Percentiles rank a stretch among this genome's conserved stretches.
phyloP scores from a whole-genome alignment of 2,113 vertebrate species.

The Rhipidura dahli region DNA sequence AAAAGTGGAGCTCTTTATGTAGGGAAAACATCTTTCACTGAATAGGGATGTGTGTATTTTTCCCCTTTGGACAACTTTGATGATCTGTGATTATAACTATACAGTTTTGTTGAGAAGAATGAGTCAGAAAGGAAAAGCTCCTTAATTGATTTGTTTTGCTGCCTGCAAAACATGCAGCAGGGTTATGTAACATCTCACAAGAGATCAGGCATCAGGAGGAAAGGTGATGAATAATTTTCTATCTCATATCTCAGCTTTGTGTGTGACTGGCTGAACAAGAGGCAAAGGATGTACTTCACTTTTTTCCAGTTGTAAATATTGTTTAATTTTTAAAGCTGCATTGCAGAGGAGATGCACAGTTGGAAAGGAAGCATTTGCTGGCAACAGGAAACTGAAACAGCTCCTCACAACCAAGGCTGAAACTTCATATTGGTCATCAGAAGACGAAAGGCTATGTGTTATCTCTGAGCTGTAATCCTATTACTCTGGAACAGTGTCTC shows the following conservation, averaged over 20 bases:
- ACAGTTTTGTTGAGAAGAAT: not conserved
- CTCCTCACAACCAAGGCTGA: not conserved
- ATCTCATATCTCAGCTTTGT: not conserved
- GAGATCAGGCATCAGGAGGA: not conserved
- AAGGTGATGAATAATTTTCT: conserved; percentile 7
- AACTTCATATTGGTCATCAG: conserved; percentile 15
- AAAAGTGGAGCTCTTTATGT: not conserved
- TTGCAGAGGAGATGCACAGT: not conserved
- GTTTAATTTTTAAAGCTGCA: not conserved
- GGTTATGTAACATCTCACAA: not conserved
- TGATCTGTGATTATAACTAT: not conserved
- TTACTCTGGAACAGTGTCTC: not conserved
- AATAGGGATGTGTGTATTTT: not conserved
- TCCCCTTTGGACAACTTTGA: not conserved
- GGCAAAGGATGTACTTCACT: not conserved
- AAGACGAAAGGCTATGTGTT: conserved; percentile 31
- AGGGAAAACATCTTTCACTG: not conserved
- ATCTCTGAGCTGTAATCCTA: conserved; percentile 48
- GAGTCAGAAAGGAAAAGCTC: conserved; percentile 10
- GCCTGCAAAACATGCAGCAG: not conserved
- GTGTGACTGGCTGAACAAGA: not conserved
- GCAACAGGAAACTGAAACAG: not conserved
- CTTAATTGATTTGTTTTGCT: conserved; percentile 42
- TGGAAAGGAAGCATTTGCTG: not conserved
- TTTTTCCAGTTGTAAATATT: not conserved